Evolutionary conservation across 2,888 invertebrate genomes (phyloP), one percentile per base, ranked within the genome.

Genomic region (Reticulitermes lucifugus): DNA sequence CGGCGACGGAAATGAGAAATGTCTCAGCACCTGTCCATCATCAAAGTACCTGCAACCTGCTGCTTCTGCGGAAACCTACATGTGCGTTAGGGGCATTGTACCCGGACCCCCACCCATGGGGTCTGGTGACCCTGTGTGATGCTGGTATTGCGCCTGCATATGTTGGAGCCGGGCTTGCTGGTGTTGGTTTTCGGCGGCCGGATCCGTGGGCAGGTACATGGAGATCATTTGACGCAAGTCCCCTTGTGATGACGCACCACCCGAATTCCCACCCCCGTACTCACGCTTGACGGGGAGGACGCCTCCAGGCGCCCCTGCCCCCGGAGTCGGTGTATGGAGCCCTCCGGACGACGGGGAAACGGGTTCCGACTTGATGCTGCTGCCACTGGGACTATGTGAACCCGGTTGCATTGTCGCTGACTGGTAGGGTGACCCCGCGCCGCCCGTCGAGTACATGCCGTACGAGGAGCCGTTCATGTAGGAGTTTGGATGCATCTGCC

Each of bases 321-420:
- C 93, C 89, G 88, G 87, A 86, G 89, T 87, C 10, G 88, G 88
- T 85, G 89, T 88, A 80, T 89, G 88, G 79, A 88, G 88, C 59
- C 88, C 88, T 82, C 87, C 88, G 93, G 96, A 91, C 92, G 93
- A 95, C 82, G 97, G 96, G 84, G 96, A 96, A 89, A 96, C 96
- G 55, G 97, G 96, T 91, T 97, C 97, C 83, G 97, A 97, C 91
- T 97, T 97, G 90, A 97, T 96, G 90, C 96, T 96, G 87, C 96
- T 96, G 88, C 96, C 96, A 90, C 96, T 96, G 83, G 97, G 97
- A 89, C 96, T 96, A 91, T 97, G 96, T 87, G 95, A 95, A 81
- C 94, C 94, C 0, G 94, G 94, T 82, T 87, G 93, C 84, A 87
- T 86, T 93, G 85, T 93, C 93, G 14, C 92, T 92, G 70, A 93